Conservation (phyloP, 2,888 invertebrate genomes). For the Diabrotica balteata region DNA sequence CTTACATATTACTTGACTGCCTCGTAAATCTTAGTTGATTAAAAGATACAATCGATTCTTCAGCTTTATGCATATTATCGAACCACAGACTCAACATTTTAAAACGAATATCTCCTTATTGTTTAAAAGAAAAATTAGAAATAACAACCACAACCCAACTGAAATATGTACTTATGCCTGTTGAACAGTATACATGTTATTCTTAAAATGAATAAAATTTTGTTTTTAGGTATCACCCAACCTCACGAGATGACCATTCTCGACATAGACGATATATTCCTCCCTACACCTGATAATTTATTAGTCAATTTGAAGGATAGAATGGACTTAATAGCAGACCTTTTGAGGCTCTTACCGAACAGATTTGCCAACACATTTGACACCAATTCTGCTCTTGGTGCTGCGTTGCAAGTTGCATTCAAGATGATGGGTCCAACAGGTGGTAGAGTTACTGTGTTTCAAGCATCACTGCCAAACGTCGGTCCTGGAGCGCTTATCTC, state of each 20-base stretch:
- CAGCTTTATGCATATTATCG: no score
- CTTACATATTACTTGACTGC: no score
- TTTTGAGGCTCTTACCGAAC: slow-evolving; percentile 79
- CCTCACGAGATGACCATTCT: slow-evolving; percentile 90
- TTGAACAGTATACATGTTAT: no score
- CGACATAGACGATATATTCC: slow-evolving; percentile 93
- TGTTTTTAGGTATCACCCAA: slow-evolving; percentile 67
- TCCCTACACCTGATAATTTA: slow-evolving; percentile 92
- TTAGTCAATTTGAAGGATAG: slow-evolving; percentile 91
- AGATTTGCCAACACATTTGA: slow-evolving; percentile 70
- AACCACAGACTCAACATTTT: no score
- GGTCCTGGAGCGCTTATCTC: slow-evolving; percentile 88
- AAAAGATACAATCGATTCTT: no score
- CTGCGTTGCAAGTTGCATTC: slow-evolving; percentile 90
- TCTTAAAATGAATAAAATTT: background rate
- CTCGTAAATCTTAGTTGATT: no score
- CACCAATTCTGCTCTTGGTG: slow-evolving; percentile 86
- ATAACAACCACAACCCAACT: no score
- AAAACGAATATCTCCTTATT: no score
- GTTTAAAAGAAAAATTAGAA: no score
- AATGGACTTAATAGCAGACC: slow-evolving; percentile 76
- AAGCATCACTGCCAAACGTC: slow-evolving; percentile 83
- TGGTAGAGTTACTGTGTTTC: slow-evolving; percentile 94
- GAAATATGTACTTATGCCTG: no score
- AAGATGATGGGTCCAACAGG: slow-evolving; percentile 93